phyloP scores from a whole-genome alignment of 2,797 vertebrate species.

The Mus caroli region DNA sequence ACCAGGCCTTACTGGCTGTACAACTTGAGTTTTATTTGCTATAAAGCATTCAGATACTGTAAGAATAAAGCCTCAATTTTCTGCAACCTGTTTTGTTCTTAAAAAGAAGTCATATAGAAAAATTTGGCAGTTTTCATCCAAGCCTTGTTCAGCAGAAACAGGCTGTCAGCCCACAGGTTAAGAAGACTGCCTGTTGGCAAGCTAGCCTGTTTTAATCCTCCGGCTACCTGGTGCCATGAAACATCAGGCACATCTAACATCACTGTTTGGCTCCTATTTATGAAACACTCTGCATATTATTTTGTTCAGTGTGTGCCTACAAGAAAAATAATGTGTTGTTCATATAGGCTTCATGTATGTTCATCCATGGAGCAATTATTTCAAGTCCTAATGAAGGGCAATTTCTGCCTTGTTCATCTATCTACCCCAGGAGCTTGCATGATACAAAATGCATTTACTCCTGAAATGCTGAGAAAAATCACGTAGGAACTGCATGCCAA shows the following conservation, averaged over 20 bases:
- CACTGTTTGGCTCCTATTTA: slow-evolving; percentile 68
- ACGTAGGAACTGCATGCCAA: slow-evolving; percentile 29
- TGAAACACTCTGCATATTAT: slow-evolving; percentile 58
- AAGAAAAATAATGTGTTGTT: slow-evolving; percentile 52
- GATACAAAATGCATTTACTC: slow-evolving; percentile 41
- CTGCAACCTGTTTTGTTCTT: slow-evolving; percentile 31
- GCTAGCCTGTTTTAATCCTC: slow-evolving; percentile 48
- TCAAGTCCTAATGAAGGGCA: slow-evolving; percentile 66
- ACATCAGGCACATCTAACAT: slow-evolving; percentile 38
- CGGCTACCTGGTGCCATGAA: slow-evolving; percentile 49
- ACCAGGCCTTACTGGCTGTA: neutral
- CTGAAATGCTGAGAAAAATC: slow-evolving; percentile 59
- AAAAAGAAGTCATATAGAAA: slow-evolving; percentile 34
- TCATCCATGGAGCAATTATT: slow-evolving; percentile 52
- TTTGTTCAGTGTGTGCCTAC: slow-evolving; percentile 47
- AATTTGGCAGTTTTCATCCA: slow-evolving; percentile 42
- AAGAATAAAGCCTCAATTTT: slow-evolving; percentile 50
- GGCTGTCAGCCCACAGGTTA: slow-evolving; percentile 29
- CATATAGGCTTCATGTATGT: slow-evolving; percentile 20
- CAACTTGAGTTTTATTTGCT: slow-evolving; percentile 15
- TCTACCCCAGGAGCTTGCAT: slow-evolving; percentile 46
- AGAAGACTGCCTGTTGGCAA: slow-evolving; percentile 53
- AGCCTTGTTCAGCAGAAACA: slow-evolving; percentile 49
- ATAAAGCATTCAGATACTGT: slow-evolving; percentile 37
- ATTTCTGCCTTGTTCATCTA: slow-evolving; percentile 63